Percentiles rank a stretch among this genome's conserved stretches.
phyloP scores from a whole-genome alignment of 2,797 vertebrate genomes.

The Chrosomus eos region DNA sequence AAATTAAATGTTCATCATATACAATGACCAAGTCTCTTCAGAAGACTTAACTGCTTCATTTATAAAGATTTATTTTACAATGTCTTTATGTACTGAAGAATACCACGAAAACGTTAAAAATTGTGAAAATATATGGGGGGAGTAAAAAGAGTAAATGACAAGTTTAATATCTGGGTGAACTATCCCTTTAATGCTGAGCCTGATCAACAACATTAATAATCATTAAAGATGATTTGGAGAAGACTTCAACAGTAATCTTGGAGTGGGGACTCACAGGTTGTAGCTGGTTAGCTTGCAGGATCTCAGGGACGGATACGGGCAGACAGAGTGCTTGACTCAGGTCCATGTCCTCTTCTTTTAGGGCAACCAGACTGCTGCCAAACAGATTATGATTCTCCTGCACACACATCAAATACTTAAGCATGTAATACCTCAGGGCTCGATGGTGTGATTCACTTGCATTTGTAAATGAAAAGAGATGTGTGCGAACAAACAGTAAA shows the following conservation, averaged over 20 bases:
- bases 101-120: too few species aligned
- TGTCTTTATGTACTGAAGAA: background rate
- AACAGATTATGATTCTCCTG: slow-evolving; percentile 98
- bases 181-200: background rate
- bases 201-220: background rate
- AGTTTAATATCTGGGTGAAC: background rate
- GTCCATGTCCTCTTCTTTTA: slow-evolving; percentile 95
- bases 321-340: slow-evolving; percentile 96
- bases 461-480: too few species aligned
- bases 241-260: background rate
- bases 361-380: slow-evolving; percentile 92
- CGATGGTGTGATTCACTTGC: background rate
- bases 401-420: slow-evolving; percentile 7
- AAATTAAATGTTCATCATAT: background rate
- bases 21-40: background rate
- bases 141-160: background rate
- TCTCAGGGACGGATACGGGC: slow-evolving; percentile 94
- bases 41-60: background rate
- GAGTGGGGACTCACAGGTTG: slow-evolving; percentile 82
- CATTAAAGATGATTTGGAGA: background rate
- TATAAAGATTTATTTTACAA: background rate
- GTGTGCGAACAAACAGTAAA: too few species aligned
- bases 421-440: background rate
- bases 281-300: slow-evolving; percentile 96
- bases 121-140: background rate